These are phyloP conservation scores for Botrylloides violaceus DNA, from an alignment of 23 tunicate genomes.

Conservation along the genomic window DNA sequence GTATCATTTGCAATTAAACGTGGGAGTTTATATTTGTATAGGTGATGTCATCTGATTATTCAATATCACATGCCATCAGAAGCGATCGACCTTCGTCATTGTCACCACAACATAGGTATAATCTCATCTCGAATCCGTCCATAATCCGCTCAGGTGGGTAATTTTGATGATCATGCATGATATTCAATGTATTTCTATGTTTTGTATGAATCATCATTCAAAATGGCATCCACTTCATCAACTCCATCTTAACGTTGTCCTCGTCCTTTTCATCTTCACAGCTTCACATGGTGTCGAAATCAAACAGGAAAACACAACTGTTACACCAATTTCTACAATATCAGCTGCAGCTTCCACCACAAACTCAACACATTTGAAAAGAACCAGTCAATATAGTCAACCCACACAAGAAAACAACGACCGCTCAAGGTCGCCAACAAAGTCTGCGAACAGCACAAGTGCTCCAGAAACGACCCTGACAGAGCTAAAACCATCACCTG, in stretches of 20 bases:
- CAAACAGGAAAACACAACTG: not conserved
- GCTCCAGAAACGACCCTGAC: constrained; percentile 18
- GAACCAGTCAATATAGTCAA: not conserved
- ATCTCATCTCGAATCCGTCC: not conserved
- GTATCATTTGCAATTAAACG: not conserved
- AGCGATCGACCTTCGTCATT: not conserved
- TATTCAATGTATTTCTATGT: not conserved
- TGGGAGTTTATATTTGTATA: not conserved
- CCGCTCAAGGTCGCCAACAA: not conserved
- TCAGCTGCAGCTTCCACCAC: not conserved
- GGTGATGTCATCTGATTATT: not conserved
- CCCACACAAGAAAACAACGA: not conserved
- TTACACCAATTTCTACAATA: not conserved
- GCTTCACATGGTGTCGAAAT: constrained; percentile 4
- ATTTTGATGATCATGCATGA: not conserved
- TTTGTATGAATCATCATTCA: not conserved
- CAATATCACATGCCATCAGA: not conserved
- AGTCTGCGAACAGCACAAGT: not conserved
- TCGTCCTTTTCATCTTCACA: not conserved
- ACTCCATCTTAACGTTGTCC: too few relatives aligned
- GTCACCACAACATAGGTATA: not conserved
- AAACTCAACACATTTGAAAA: not conserved
- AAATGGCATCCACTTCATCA: not conserved
- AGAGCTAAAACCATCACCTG: constrained; percentile 12
- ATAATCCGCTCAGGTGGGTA: not conserved